A percentile compares a stretch with the other conserved stretches of the same genome.
These are phyloP conservation scores for Silurus aristotelis DNA, from an alignment of 2,797 vertebrate genomes.

Conservation along the genomic window DNA sequence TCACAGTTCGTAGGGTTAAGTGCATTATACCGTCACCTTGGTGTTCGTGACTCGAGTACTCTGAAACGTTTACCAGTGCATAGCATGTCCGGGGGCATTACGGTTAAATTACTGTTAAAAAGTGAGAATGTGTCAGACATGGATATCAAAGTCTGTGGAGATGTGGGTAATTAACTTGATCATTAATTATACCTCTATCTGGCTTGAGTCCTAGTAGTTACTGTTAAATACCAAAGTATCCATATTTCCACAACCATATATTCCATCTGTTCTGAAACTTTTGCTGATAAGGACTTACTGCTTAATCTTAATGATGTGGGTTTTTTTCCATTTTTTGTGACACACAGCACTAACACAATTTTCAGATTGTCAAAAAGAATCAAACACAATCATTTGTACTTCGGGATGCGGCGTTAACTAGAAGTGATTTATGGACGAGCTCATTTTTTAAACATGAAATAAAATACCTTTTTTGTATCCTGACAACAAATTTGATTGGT, in stretches of 20 bases:
- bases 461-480: not conserved
- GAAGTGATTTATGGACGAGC: not conserved
- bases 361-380: conserved; percentile 35
- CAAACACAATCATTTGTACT: conserved; percentile 8
- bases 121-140: conserved; percentile 1
- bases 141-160: not conserved
- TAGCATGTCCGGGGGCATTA: conserved; percentile 39
- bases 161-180: conserved; percentile 13
- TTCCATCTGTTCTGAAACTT: not conserved
- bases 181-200: not conserved
- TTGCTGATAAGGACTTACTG: conserved; percentile 4
- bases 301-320: not conserved
- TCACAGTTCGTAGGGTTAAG: conserved; percentile 50
- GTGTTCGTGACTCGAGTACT: conserved; percentile 8
- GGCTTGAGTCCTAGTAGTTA: not conserved
- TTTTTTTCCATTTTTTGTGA: not conserved
- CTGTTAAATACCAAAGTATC: not conserved
- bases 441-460: not conserved
- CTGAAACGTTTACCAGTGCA: conserved; percentile 42
- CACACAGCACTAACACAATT: conserved; percentile 14
- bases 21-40: conserved; percentile 32
- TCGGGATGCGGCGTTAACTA: not conserved
- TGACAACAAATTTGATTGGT: not conserved
- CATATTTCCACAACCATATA: conserved; percentile 11
- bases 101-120: conserved; percentile 33